phyloP scores from a whole-genome alignment of 1,140 invertebrate genomes.

The Tetraneura akinire region DNA sequence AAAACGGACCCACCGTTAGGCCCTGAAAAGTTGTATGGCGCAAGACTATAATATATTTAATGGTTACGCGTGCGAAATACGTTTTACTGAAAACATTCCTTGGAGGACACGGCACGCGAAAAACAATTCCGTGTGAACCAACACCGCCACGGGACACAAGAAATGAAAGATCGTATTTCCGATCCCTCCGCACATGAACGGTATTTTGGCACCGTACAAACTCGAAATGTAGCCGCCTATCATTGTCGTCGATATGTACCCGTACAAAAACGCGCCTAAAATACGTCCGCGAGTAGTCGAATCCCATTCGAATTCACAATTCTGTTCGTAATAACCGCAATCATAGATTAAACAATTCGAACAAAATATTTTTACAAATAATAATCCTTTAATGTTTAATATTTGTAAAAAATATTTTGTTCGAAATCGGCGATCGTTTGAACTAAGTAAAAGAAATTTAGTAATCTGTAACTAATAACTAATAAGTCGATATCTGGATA shows the following conservation, averaged over 20 bases:
- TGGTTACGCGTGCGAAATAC: no score
- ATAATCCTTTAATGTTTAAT: no score
- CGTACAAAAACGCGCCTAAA: constrained; percentile 18
- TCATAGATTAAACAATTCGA: neutral
- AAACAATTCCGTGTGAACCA: constrained; percentile 31
- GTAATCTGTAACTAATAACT: no score
- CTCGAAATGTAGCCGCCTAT: neutral
- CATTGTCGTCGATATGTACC: constrained; percentile 30
- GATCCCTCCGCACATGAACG: constrained; percentile 7
- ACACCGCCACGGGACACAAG: neutral
- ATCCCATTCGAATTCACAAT: constrained; percentile 40
- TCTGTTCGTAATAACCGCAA: neutral
- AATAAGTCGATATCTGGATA: no score
- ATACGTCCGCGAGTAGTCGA: neutral
- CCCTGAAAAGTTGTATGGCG: neutral
- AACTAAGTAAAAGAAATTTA: no score
- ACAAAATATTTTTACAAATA: no score
- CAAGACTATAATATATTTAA: neutral
- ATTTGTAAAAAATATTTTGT: no score
- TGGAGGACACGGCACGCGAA: constrained; percentile 41
- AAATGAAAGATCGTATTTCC: constrained; percentile 9
- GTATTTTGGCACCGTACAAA: constrained; percentile 3
- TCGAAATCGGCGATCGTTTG: no score
- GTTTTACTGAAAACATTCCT: constrained; percentile 23
- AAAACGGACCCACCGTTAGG: neutral